Evolutionary conservation across 2,113 vertebrate genomes (phyloP).

Genomic region (Danionella cerebrum): DNA sequence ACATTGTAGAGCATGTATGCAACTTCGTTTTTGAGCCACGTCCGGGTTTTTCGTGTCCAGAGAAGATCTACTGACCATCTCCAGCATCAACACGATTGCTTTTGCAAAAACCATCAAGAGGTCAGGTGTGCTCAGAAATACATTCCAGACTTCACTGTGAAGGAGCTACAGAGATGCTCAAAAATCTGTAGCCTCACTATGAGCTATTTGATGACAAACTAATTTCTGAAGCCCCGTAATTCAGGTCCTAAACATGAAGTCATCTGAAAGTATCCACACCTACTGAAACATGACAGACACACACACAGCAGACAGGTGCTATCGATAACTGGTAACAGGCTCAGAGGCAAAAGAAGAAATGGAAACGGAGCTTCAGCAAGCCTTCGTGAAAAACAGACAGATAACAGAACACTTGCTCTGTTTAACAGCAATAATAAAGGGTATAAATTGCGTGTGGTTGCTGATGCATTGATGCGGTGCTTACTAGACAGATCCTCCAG

Average conservation of each 20-base stretch:
- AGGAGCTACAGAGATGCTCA: no score
- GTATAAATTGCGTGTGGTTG: constrained; percentile 14
- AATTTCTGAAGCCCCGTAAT: no score
- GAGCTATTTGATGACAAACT: no score
- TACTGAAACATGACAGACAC: background rate
- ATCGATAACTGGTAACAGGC: background rate
- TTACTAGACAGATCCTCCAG: constrained; percentile 74
- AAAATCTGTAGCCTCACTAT: no score
- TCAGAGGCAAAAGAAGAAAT: background rate
- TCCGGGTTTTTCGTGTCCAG: no score
- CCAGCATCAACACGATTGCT: no score
- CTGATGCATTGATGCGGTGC: constrained; percentile 70
- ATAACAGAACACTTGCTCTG: constrained; percentile 22
- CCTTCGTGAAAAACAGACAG: constrained; percentile 17
- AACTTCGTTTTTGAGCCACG: no score
- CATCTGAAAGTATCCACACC: background rate
- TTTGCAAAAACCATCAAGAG: no score
- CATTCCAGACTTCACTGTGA: no score
- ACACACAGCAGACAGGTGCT: background rate
- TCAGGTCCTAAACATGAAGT: background rate
- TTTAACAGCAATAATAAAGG: constrained; percentile 28
- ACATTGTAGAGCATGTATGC: no score
- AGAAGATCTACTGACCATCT: no score
- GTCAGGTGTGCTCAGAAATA: no score
- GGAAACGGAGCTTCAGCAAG: constrained; percentile 2